Base-by-base conservation (phyloP, 2,797 vertebrate genomes). In the Periparus ater region DNA sequence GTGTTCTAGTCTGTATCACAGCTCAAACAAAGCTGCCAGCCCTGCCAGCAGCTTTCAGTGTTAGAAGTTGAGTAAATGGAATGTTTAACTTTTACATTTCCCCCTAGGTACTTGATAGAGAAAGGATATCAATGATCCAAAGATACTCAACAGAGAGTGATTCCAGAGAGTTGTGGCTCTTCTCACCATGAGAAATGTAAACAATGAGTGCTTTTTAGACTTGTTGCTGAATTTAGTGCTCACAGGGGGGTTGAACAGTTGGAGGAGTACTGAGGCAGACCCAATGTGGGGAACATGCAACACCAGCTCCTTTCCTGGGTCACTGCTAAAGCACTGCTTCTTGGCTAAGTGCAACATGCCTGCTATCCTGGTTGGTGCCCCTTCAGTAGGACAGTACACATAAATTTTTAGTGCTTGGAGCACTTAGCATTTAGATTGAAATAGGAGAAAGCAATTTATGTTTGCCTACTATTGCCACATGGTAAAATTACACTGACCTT, bases 371-470 rank as follows among this genome's bases (percentile, higher is more conserved):
- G 25, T 58, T 80, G 75, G 91, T 38, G 80, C 30, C 48, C 81
- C 66, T 79, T 88, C 2, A 2, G 30, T 4, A 60, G 67, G 85
- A 78, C 54, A 76, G 27, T 7, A 38, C 32, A 58, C 30, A 50
- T 61, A 81, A 76, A 84, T 91, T 93, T 92, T 79, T 68, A 82
- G 88, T 62, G 72, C 72, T 83, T 36, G 45, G 51, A 38, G 40
- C 58, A 81, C 44, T 94, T 95, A 96, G 85, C 94, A 96, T 95
- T 95, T 96, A 96, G 91, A 92, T 91, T 89, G 88, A 91, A 95
- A 91, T 20, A 21, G 29, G 45, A 90, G 83, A 91, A 96, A 93
- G 77, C 60, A 77, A 88, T 92, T 90, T 91, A 76, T 73, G 60
- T 91, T 95, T 89, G 42, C 61, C 85, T 90, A 32, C 67, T 87